Evolutionary conservation across 2,113 vertebrate species (phyloP).

Genomic region (Chroicocephalus ridibundus): DNA sequence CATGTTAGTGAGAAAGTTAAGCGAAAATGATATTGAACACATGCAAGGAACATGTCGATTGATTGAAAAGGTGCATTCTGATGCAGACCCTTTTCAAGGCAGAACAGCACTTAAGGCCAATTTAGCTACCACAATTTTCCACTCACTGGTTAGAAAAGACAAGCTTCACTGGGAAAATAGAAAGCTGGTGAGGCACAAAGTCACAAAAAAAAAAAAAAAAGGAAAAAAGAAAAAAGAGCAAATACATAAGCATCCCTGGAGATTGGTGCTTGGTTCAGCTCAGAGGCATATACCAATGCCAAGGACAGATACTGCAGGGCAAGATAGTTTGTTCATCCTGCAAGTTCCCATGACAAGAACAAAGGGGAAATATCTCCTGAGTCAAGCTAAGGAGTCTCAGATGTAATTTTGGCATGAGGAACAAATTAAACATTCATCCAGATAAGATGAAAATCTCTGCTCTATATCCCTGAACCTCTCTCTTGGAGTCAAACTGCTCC

Average conservation of each 20-base stretch:
- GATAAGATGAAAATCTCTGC: background rate
- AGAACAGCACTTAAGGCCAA: background rate
- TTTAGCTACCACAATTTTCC: background rate
- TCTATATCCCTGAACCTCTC: background rate
- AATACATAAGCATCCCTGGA: background rate
- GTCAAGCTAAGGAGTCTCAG: background rate
- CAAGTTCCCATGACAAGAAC: background rate
- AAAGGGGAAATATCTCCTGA: background rate
- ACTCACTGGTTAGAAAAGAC: background rate
- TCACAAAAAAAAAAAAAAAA: too few relatives aligned
- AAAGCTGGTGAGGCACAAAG: background rate
- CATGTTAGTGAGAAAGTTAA: background rate
- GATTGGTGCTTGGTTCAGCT: background rate
- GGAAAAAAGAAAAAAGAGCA: background rate
- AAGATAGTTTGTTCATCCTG: background rate
- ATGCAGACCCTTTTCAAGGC: background rate
- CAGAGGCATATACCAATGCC: background rate
- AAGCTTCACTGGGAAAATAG: background rate
- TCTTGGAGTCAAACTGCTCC: background rate
- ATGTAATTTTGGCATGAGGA: background rate
- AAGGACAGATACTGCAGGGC: background rate
- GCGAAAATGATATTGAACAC: background rate
- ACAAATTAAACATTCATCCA: background rate
- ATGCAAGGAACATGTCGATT: background rate
- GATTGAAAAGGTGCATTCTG: background rate